phyloP scores from a whole-genome alignment of 2,113 vertebrate genomes.

The Zosterops lateralis region DNA sequence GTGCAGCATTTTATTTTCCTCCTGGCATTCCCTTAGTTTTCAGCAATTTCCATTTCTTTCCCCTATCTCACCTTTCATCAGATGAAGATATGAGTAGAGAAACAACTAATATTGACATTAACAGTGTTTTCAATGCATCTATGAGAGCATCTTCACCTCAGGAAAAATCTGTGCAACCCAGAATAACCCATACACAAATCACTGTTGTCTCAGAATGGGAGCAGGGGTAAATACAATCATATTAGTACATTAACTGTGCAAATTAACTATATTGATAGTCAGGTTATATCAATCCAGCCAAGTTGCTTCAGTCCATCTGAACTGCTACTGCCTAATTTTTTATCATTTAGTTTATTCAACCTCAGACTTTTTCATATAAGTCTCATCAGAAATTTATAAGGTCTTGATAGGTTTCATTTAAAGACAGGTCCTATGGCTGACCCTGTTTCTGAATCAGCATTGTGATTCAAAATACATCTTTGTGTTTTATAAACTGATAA shows the following conservation, averaged over 20 bases:
- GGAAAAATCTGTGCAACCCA: background rate
- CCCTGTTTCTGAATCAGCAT: background rate
- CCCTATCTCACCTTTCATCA: background rate
- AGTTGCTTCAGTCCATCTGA: background rate
- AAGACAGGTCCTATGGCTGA: background rate
- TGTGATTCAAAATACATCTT: background rate
- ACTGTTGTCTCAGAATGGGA: background rate
- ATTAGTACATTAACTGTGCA: background rate
- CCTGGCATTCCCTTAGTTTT: background rate
- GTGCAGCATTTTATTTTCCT: background rate
- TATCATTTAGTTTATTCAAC: background rate
- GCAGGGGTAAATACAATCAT: background rate
- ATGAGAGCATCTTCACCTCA: background rate
- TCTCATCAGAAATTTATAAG: background rate
- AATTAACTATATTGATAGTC: background rate
- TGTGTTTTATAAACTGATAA: background rate
- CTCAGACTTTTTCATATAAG: background rate
- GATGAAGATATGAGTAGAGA: background rate
- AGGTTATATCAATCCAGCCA: too few species aligned
- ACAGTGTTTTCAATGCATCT: background rate
- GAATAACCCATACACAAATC: rapidly evolving
- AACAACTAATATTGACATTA: background rate
- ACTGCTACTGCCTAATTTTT: background rate
- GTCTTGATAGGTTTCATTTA: background rate
- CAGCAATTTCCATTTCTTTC: background rate